phyloP scores from a whole-genome alignment of 2,113 vertebrate species.

The Andinoacara biseriatus region DNA sequence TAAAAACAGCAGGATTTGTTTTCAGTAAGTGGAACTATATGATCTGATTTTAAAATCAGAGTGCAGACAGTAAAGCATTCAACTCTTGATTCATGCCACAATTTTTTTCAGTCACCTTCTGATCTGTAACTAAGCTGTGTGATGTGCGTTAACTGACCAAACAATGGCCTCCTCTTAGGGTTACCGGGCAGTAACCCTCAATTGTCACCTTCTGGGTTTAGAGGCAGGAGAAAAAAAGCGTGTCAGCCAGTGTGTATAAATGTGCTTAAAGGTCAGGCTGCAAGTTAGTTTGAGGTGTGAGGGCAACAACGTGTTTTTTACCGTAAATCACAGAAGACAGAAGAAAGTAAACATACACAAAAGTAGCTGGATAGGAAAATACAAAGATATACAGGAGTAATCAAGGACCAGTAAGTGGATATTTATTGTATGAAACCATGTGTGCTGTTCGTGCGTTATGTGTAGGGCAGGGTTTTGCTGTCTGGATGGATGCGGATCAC shows the following conservation, averaged over 20 bases:
- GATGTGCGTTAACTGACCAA: constrained; percentile 43
- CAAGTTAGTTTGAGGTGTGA: constrained; percentile 24
- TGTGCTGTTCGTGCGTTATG: constrained; percentile 26
- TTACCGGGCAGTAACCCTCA: constrained; percentile 66
- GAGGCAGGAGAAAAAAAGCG: constrained; percentile 25
- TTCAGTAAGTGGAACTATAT: not conserved
- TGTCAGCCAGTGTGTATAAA: constrained; percentile 43
- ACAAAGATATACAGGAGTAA: not conserved
- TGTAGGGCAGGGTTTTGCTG: constrained; percentile 41
- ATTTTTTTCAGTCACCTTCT: constrained; percentile 27
- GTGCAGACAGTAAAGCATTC: constrained; percentile 4
- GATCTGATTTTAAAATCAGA: not conserved
- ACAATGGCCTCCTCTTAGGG: constrained; percentile 48
- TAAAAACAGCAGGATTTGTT: not conserved
- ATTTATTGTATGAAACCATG: constrained; percentile 3
- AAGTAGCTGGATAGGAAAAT: not conserved
- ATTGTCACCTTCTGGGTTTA: constrained; percentile 67
- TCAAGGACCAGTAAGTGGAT: constrained; percentile 3
- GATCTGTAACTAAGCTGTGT: constrained; percentile 19
- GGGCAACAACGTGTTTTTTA: constrained; percentile 32
- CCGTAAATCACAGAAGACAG: not conserved
- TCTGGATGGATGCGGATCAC: constrained; percentile 60
- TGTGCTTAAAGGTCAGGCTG: constrained; percentile 46
- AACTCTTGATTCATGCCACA: not conserved
- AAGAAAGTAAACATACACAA: not conserved